Evolutionary conservation across 2,113 vertebrate species (phyloP).

Genomic region (Ailurus styani): DNA sequence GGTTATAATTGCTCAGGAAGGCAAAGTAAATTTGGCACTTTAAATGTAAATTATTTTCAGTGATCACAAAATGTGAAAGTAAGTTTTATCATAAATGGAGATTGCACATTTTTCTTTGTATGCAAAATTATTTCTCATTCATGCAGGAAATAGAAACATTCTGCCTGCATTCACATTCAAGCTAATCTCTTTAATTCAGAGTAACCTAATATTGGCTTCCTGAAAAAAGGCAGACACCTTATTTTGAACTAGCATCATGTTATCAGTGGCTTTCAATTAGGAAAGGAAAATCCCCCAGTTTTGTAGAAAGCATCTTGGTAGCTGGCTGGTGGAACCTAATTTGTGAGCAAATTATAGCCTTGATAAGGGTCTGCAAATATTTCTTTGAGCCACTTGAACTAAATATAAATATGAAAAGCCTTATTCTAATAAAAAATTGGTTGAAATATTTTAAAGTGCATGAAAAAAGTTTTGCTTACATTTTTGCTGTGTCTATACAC

Average conservation of each 20-base stretch:
- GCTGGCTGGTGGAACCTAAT: conserved; percentile 26
- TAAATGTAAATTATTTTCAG: conserved; percentile 60
- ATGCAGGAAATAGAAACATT: conserved; percentile 51
- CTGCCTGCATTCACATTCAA: conserved; percentile 31
- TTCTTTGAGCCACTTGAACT: conserved; percentile 34
- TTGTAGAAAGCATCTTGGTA: conserved; percentile 45
- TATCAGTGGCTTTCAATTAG: conserved; percentile 63
- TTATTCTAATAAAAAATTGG: conserved; percentile 38
- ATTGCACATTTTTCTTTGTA: conserved; percentile 49
- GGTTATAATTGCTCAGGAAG: conserved; percentile 43
- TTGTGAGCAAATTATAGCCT: conserved; percentile 46
- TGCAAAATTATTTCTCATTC: conserved; percentile 61
- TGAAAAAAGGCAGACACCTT: conserved; percentile 36
- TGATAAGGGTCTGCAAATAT: conserved; percentile 51
- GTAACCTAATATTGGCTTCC: conserved; percentile 43
- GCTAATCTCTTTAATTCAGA: conserved; percentile 48
- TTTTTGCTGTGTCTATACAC: not conserved
- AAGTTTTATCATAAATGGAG: conserved; percentile 46
- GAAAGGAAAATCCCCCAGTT: conserved; percentile 40
- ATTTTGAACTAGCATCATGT: conserved; percentile 34
- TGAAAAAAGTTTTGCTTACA: not conserved
- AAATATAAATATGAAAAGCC: conserved; percentile 56
- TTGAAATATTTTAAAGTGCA: conserved; percentile 41
- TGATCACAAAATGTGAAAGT: conserved; percentile 40
- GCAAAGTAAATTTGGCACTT: conserved; percentile 51